phyloP scores from a whole-genome alignment of 2,888 invertebrate species.

The Abscondita cerata region DNA sequence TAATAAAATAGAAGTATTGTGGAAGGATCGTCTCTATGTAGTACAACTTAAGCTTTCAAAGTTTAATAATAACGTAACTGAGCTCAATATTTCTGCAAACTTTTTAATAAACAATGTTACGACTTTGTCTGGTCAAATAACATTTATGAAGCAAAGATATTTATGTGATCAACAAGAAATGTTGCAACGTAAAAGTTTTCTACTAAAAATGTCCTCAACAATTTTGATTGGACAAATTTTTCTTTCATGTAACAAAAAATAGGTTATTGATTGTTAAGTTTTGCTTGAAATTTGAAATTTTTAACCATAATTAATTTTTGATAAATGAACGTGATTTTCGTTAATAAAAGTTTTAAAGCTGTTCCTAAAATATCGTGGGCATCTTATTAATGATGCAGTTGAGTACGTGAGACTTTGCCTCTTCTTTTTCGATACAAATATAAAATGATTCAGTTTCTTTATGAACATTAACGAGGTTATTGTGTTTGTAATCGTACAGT shows the following conservation, averaged over 20 bases:
- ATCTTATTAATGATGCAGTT: no score
- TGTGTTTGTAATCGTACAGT: neutral
- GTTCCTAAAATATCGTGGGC: no score
- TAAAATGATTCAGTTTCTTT: neutral
- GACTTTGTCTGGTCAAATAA: conserved; percentile 29
- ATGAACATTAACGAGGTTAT: neutral
- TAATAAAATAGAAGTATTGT: conserved; percentile 14
- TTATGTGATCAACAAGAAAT: conserved; percentile 14
- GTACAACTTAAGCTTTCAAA: conserved; percentile 13
- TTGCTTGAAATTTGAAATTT: no score
- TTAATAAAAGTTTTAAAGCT: no score
- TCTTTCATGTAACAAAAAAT: no score
- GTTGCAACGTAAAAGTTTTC: conserved; percentile 6
- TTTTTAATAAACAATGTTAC: conserved; percentile 34
- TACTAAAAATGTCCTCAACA: no score
- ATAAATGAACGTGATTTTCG: no score
- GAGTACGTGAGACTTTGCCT: no score
- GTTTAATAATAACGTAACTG: conserved; percentile 28
- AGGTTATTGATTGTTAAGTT: no score
- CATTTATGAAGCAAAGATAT: conserved; percentile 22
- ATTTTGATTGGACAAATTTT: no score
- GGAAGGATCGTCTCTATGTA: conserved; percentile 1
- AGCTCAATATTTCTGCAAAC: conserved; percentile 26
- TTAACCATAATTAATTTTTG: no score
- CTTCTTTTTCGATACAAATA: no score